These are phyloP conservation scores for Pteronura brasiliensis DNA, from an alignment of 2,113 vertebrate species.

Conservation along the genomic window DNA sequence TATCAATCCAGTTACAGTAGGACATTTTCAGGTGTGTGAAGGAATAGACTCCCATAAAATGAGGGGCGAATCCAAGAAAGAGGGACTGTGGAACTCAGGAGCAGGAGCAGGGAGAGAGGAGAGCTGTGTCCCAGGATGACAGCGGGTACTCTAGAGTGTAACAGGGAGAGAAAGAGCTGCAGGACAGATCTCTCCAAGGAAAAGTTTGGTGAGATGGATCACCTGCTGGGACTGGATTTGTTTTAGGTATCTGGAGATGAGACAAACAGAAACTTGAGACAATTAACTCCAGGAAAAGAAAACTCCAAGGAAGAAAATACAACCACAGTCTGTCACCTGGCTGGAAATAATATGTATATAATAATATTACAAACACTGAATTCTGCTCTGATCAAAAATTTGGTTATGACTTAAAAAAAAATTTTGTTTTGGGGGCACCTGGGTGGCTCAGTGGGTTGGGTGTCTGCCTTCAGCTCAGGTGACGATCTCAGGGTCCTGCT, in stretches of 20 bases:
- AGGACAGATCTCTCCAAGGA: neutral
- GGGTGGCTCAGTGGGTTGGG: neutral
- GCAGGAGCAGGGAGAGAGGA: neutral
- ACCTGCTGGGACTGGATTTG: neutral
- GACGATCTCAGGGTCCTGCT: neutral
- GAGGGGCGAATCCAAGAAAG: neutral
- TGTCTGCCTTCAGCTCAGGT: neutral
- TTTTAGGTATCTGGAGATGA: neutral
- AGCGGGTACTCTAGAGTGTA: neutral
- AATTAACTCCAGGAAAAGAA: neutral
- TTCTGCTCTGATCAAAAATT: neutral
- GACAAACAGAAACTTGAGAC: neutral
- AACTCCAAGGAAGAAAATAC: slow-evolving; percentile 7
- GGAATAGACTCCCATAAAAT: neutral
- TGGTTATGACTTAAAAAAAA: neutral
- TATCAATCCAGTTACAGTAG: neutral
- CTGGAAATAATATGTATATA: slow-evolving; percentile 7
- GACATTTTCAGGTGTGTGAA: neutral
- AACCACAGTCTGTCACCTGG: neutral
- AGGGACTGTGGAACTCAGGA: neutral
- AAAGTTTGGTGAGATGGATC: neutral
- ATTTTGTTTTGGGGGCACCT: neutral
- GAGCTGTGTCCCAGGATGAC: neutral
- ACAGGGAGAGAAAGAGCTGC: neutral
- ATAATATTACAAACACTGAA: neutral